Evolutionary conservation across 2,888 invertebrate species (phyloP), one percentile per base, ranked within the genome.

Genomic region (Candidula unifasciata): DNA sequence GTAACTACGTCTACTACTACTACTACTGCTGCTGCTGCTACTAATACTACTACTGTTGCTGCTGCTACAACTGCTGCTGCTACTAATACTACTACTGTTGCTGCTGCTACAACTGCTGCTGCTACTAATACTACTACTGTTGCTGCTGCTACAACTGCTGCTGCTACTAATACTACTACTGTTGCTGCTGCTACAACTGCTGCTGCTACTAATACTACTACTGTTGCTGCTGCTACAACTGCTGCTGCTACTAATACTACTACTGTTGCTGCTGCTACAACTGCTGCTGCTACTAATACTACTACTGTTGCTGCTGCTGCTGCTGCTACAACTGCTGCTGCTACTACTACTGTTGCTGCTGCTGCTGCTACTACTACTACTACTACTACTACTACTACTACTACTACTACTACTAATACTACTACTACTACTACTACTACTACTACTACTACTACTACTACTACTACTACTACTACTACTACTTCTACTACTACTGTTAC

Each of bases 401-500:
- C 44, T 44, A 44, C 44, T 44, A 44, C 44, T 44, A 44, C 44
- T 44, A 44, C 44, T 44, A 44, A 3, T 44, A 44, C 60, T 73
- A 73, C 73, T 73, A 73, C 73, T 73, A 77, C 77, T 78, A 68
- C 78, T 83, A 78, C 83, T 83, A 78, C 83, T 83, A 78, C 83
- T 83, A 77, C 54, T 78, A 68, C 78, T 83, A 78, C 83, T 83
- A 78, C 83, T 83, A 77, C 77, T 78, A 68, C 78, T 83, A 78
- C 83, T 83, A 78, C 78, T 83, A 78, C 83, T 83, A 78, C 78
- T 78, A 83, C 83, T 83, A 78, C 83, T 60, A 60, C 60, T 73
- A 73, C 73, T 73, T 35, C 73, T 73, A 35, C 37, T 73, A 73
- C 33, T 73, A 73, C 73, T 30, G 33, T 37, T 73, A 33, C 73